Conservation (phyloP, 2,113 vertebrate genomes). For the Lamprotornis superbus region DNA sequence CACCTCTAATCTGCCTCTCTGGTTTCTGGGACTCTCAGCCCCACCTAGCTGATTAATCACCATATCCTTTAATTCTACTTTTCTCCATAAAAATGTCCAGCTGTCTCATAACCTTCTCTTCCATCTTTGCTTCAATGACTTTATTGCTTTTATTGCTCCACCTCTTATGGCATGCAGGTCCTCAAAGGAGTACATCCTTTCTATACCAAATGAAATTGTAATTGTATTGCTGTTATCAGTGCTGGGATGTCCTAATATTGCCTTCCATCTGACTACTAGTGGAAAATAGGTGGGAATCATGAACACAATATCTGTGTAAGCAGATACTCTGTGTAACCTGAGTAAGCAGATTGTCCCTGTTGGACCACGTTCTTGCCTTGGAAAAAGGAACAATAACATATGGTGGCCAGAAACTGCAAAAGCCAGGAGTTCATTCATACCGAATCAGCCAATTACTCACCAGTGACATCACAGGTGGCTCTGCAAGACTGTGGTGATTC, state of each 20-base stretch:
- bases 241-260: not conserved
- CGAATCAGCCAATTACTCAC: not conserved
- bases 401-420: not conserved
- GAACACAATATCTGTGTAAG: not conserved
- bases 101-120: not conserved
- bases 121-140: not conserved
- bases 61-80: not conserved
- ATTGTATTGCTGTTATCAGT: not conserved
- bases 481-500: not conserved
- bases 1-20: not conserved
- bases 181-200: not conserved
- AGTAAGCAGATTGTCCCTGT: not conserved
- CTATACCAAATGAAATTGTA: not conserved
- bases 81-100: not conserved
- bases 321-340: not conserved
- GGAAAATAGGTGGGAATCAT: not conserved
- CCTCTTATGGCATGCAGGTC: fast-evolving
- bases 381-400: not conserved
- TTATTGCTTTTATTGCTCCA: not conserved
- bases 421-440: not conserved
- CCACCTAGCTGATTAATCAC: not conserved
- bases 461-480: not conserved
- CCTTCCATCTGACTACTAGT: not conserved
- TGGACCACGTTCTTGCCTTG: fast-evolving
- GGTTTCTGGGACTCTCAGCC: not conserved